Conservation (phyloP, 2,888 invertebrate species). For the Exephanes ischioxanthus region DNA sequence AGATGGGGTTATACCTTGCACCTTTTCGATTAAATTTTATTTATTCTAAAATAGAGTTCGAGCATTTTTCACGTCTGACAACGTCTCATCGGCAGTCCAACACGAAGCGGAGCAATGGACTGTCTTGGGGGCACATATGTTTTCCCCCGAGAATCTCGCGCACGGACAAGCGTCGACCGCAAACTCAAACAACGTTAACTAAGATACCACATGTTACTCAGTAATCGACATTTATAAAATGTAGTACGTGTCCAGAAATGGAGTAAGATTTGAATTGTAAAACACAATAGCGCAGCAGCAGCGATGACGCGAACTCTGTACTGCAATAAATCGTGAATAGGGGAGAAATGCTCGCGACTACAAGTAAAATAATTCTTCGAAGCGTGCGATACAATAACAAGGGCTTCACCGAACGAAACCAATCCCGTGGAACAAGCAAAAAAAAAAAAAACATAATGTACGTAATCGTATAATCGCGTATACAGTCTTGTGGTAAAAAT, state of each 20-base stretch:
- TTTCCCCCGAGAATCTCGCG: constrained; percentile 23
- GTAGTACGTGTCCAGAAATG: constrained; percentile 54
- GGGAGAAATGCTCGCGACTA: not conserved
- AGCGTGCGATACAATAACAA: constrained; percentile 56
- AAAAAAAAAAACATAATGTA: constrained; percentile 57
- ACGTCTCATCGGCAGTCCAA: constrained; percentile 20
- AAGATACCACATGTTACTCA: constrained; percentile 73
- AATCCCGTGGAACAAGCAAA: constrained; percentile 54
- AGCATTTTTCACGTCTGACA: constrained; percentile 6
- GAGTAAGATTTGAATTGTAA: constrained; percentile 67
- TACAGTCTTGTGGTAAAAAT: constrained; percentile 66
- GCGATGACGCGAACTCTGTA: not conserved
- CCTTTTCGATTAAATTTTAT: constrained; percentile 62
- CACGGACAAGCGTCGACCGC: constrained; percentile 14
- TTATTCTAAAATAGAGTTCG: constrained; percentile 52
- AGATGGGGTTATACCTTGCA: constrained; percentile 38
- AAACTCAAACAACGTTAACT: constrained; percentile 50
- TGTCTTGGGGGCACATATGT: constrained; percentile 54
- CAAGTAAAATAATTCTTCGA: constrained; percentile 37
- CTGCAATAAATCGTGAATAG: constrained; percentile 11
- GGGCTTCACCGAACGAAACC: constrained; percentile 64
- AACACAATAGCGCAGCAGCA: constrained; percentile 23
- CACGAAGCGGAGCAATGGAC: constrained; percentile 45
- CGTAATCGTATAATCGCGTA: constrained; percentile 75
- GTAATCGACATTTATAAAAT: constrained; percentile 74